Evolutionary conservation across 1,140 invertebrate genomes (phyloP), one percentile per base, ranked within the genome.

Genomic region (Heliconius nattereri): DNA sequence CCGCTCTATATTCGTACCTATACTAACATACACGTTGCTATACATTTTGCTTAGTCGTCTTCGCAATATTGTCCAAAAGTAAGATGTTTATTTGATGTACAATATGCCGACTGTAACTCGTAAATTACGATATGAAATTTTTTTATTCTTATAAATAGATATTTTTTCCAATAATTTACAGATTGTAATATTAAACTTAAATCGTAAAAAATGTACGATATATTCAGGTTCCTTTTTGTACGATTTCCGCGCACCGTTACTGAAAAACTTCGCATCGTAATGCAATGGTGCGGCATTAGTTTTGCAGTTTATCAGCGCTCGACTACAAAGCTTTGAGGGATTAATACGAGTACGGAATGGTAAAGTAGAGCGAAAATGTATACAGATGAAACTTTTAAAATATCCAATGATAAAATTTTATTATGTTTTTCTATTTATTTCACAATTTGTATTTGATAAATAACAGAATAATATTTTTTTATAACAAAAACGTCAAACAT

Each of bases 191-290:
- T n/a, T n/a, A n/a, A n/a, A n/a, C 23, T 29, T 66, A 8, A 6
- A 66, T 8, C 3, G 11, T 13, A 88, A 90, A 89, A 89, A 87
- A 85, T 84, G 83, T 75, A 79, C 87, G 85, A 89, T 91, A 91
- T 91, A 91, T 91, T 86, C 80, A 80, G 26, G 85, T 87, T 87
- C 86, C 40, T 91, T 92, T 91, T 91, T 92, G 81, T 85, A 90
- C 87, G 88, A 90, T 91, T 91, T 89, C 79, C 85, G 85, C 86
- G 80, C 79, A 81, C 85, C 85, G 89, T 88, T 91, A 89, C 88
- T 92, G 92, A 92, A 93, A 93, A 93, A 93, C 88, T 92, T 93
- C 91, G 90, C 90, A 91, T 92, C 89, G 91, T 93, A 93, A 93
- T 92, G 91, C 92, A 90, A 93, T 93, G 89, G 85, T 78, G 85